A percentile compares a stretch with the other conserved stretches of the same genome.
phyloP scores from a whole-genome alignment of 1,140 invertebrate genomes.

The Drosophila azteca region DNA sequence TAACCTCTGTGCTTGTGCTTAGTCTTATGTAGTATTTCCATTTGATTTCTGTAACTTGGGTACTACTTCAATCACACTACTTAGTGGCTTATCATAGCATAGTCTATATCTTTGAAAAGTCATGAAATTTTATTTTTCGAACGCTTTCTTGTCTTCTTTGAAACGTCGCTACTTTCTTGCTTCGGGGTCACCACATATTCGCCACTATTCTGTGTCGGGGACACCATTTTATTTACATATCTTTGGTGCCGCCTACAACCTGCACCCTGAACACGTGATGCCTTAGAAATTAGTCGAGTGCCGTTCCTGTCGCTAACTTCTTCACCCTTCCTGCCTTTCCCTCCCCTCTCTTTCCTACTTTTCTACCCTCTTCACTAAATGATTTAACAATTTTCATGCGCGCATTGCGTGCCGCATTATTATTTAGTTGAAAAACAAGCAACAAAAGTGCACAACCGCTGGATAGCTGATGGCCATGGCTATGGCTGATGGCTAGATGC shows the following conservation, averaged over 20 bases:
- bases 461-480: no score
- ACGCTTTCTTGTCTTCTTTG: neutral
- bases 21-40: no score
- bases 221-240: slow-evolving; percentile 16
- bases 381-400: slow-evolving; percentile 33
- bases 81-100: no score
- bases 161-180: neutral
- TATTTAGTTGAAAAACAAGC: slow-evolving; percentile 39
- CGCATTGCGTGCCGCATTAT: slow-evolving; percentile 55
- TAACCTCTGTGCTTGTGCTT: no score
- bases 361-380: slow-evolving; percentile 14
- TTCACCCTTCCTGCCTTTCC: slow-evolving; percentile 14
- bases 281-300: slow-evolving; percentile 59
- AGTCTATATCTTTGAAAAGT: no score
- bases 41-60: no score
- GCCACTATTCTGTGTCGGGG: neutral
- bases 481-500: no score
- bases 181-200: slow-evolving; percentile 6
- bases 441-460: slow-evolving; percentile 36
- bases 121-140: no score
- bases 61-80: no score
- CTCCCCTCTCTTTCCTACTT: neutral
- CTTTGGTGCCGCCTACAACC: slow-evolving; percentile 5
- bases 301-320: slow-evolving; percentile 11
- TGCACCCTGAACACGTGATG: slow-evolving; percentile 62